phyloP scores from a whole-genome alignment of 37 sponge, comb jelly and placozoan species.

The Aplysina aerophoba region DNA sequence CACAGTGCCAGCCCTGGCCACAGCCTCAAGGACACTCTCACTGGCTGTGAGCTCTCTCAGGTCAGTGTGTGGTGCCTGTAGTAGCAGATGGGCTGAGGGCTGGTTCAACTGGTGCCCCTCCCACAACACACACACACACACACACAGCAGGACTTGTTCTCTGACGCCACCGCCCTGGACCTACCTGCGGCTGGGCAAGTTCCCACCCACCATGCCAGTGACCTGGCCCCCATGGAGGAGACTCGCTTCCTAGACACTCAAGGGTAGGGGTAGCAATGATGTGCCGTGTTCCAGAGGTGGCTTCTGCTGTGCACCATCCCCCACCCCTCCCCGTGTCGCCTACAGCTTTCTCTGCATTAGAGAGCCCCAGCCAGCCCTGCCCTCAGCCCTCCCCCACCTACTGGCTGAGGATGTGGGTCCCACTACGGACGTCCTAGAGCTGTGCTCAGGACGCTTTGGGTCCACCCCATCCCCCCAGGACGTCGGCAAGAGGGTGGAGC shows the following conservation, averaged over 20 bases:
- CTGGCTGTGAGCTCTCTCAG: not conserved
- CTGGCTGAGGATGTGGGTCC: not conserved
- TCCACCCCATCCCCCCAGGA: not conserved
- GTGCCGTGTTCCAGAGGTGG: not conserved
- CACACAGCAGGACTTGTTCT: conserved; percentile 38
- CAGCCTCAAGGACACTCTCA: no score
- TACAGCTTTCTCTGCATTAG: conserved; percentile 64
- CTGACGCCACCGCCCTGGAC: not conserved
- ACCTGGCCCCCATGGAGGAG: conserved; percentile 39
- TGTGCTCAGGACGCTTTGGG: conserved; percentile 62
- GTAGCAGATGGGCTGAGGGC: not conserved
- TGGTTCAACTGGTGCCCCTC: no score
- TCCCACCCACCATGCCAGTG: not conserved
- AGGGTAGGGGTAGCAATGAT: conserved; percentile 42
- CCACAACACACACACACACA: no score
- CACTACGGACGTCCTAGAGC: conserved; percentile 33
- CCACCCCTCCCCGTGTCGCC: no score
- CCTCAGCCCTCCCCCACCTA: not conserved
- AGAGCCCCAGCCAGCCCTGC: conserved; percentile 18
- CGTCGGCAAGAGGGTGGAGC: not conserved
- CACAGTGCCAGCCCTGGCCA: not conserved
- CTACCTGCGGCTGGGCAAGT: not conserved
- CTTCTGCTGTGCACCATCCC: not conserved
- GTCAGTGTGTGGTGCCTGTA: not conserved
- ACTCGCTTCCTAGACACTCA: conserved; percentile 79